Evolutionary conservation across 2,113 vertebrate species (phyloP), one percentile per base, ranked within the genome.

Genomic region (Monopterus albus): DNA sequence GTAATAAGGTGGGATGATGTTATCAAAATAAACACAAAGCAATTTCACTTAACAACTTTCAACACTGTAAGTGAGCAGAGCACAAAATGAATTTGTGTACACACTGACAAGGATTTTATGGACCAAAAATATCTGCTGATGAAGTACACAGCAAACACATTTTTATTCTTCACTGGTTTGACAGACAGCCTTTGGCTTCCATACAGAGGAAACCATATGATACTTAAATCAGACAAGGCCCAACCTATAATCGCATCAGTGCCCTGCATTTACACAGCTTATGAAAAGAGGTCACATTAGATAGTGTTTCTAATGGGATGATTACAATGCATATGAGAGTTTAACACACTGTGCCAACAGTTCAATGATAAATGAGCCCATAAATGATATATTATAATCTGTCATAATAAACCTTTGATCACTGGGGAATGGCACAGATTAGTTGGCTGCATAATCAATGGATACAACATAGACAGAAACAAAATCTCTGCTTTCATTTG

Each of bases 311-410:
- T 60, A 56, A 62, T 35, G 53, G 47, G 26, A 23, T 67, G 62
- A 78, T 79, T 39, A 80, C 72, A 75, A 38, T 5, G 4, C 60
- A 59, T 11, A 35, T 18, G 8, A 43, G 31, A 31, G 40, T 33
- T 75, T 56, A 61, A 57, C 25, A 14, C 20, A 29, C 31, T 20
- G 31, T 74, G 73, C 67, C 64, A 74, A 28, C 26, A 35, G 23
- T 35, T 72, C 59, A 45, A 40, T 65, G 58, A 81, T 53, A 66
- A 80, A 75, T 36, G 23, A 45, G 21, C 7, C 38, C 42, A 36
- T 64, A 35, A 70, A 80, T 66, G 50, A 28, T 50, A 74, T 66
- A 23, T 78, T 56, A n/a, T n/a, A 56, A 84, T 77, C 64, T 40
- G 26, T 77, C 26, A 64, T 43, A 68, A 82, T 72, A 78, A 50